phyloP scores from a whole-genome alignment of 2,113 vertebrate species.

The Coturnix japonica region DNA sequence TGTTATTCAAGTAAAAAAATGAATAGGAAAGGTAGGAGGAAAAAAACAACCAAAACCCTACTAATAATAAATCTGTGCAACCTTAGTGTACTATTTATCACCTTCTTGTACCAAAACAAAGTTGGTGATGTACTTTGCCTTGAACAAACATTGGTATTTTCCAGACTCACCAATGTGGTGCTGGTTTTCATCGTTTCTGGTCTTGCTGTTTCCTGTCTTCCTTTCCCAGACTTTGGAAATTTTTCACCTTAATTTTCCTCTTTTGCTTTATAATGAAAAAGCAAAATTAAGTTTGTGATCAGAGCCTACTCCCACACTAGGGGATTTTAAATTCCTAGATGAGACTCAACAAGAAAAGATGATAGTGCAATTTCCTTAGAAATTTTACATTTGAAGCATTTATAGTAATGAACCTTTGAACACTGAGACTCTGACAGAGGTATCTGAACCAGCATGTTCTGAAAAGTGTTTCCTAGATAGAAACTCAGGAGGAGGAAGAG shows the following conservation, averaged over 20 bases:
- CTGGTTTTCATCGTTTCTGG: background rate
- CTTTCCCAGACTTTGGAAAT: background rate
- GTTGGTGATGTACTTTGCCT: background rate
- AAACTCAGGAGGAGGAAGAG: background rate
- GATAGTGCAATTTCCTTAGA: background rate
- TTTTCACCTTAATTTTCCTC: background rate
- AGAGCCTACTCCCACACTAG: background rate
- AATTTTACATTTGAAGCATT: background rate
- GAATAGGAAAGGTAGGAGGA: background rate
- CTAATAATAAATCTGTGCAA: background rate
- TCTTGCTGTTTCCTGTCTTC: background rate
- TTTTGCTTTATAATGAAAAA: slow-evolving; percentile 20
- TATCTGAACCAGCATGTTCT: background rate
- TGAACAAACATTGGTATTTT: background rate
- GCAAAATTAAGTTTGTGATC: background rate
- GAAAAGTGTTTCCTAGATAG: slow-evolving; percentile 12
- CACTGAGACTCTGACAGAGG: background rate
- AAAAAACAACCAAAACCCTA: background rate
- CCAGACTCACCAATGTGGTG: background rate
- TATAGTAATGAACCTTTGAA: background rate
- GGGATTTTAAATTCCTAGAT: background rate
- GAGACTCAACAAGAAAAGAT: background rate
- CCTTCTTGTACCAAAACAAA: slow-evolving; percentile 24
- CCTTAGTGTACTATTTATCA: background rate
- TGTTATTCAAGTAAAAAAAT: background rate